A percentile compares a stretch with the other conserved stretches of the same genome.
These are phyloP conservation scores for Mythimna lalbum DNA, from an alignment of 2,888 invertebrate species.

Conservation along the genomic window DNA sequence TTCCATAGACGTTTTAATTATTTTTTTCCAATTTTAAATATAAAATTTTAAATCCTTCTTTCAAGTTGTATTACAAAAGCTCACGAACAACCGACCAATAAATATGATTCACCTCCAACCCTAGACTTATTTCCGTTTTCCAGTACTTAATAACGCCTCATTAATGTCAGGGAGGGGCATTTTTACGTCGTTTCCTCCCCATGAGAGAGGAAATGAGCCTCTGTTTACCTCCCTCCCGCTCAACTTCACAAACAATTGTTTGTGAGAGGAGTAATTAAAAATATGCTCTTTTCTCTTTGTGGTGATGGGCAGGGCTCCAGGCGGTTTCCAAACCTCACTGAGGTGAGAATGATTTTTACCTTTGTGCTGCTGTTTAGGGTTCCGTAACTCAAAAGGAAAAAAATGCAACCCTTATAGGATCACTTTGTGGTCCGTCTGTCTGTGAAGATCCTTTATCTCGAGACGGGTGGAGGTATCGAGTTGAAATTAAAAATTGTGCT, in stretches of 20 bases:
- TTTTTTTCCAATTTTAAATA: too few relatives aligned
- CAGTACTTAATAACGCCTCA: conserved; percentile 61
- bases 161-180: conserved; percentile 55
- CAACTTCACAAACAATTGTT: conserved; percentile 61
- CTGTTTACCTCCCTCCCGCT: conserved; percentile 55
- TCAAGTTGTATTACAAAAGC: background rate
- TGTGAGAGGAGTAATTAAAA: conserved; percentile 61
- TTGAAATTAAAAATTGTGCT: too few relatives aligned
- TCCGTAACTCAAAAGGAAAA: too few relatives aligned
- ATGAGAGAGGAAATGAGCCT: conserved; percentile 58
- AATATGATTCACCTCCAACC: conserved; percentile 25
- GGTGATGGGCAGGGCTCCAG: conserved; percentile 30
- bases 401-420: too few relatives aligned
- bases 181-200: conserved; percentile 61
- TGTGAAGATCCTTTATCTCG: too few relatives aligned
- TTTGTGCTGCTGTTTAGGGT: background rate
- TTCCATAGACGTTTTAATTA: background rate
- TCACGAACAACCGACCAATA: conserved; percentile 18
- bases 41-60: background rate
- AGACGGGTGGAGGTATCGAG: too few relatives aligned
- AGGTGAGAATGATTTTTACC: conserved; percentile 22
- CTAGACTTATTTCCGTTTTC: conserved; percentile 45
- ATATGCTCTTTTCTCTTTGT: conserved; percentile 47
- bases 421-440: too few relatives aligned
- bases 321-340: conserved; percentile 20